These are phyloP conservation scores for Epinephelus coioides DNA, from an alignment of 2,797 vertebrate species.

Conservation along the genomic window DNA sequence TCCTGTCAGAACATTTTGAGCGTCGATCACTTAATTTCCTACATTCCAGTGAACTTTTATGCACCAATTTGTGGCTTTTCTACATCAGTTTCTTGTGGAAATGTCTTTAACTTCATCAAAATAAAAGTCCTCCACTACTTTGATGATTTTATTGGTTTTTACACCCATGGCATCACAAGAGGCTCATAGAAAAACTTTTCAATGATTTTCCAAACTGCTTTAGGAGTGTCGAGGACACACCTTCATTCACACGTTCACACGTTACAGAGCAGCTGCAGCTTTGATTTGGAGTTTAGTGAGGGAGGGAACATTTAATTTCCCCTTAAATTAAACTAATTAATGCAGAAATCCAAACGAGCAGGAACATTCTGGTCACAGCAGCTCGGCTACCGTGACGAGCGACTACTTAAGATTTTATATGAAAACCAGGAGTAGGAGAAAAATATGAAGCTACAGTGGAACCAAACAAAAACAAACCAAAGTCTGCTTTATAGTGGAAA, in stretches of 20 bases:
- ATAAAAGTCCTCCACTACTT: no score
- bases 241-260: background rate
- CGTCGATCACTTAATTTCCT: no score
- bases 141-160: no score
- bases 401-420: background rate
- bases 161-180: background rate
- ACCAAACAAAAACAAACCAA: conserved; percentile 3
- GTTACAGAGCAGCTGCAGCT: conserved; percentile 6
- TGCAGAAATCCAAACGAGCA: background rate
- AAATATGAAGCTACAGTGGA: background rate
- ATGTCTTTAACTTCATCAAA: no score
- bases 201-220: background rate
- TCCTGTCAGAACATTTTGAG: no score
- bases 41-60: no score
- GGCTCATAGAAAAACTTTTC: background rate
- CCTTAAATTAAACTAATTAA: background rate
- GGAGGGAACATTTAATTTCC: conserved; percentile 1
- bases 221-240: background rate
- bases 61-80: no score
- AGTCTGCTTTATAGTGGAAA: conserved; percentile 2
- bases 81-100: no score
- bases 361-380: background rate
- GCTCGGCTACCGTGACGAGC: background rate
- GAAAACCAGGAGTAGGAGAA: background rate
- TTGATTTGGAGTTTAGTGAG: background rate